Evolutionary conservation across 30 jellyfish, hydroid and myxozoan species (phyloP), one percentile per base, ranked within the genome.

Genomic region (Clytia hemisphaerica): DNA sequence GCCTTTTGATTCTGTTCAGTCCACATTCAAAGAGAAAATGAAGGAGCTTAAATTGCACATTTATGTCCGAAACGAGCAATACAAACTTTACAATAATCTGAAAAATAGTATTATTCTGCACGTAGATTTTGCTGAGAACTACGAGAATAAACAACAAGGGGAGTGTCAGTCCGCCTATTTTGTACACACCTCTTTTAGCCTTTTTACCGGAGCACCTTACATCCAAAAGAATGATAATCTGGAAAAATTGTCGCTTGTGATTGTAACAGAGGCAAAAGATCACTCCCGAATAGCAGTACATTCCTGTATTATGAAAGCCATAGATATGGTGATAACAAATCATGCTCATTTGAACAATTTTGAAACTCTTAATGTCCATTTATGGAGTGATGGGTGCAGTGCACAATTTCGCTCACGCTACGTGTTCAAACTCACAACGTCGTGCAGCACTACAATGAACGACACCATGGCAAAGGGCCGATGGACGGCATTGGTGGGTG

Each of bases 331-430:
- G 40, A 30, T 9, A 37, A 26, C 40, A 30, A 74, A 74, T 33
- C 14, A 37, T 50, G 47, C 37, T n/a, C n/a, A n/a, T n/a, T n/a
- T n/a, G n/a, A n/a, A n/a, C n/a, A n/a, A n/a, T n/a, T n/a, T n/a
- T n/a, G n/a, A n/a, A n/a, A n/a, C n/a, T n/a, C n/a, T n/a, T n/a
- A 74, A 59, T n/a, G 55, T 74, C 16, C 25, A 19, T 44, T 27
- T 58, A 16, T 58, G 55, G 72, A 74, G 86, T 47, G 86, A 74
- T 59, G 86, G 80, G 54, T 31, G 76, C 37, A 55, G 66, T 18
- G 61, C 77, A 28, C 77, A 72, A 47, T 72, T 72, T 38, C 64
- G 79, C 15, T 72, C 79, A 31, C 37, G 69, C 30, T 59, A 29
- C 50, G 86, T 74, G 5, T 74, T 74, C 0, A 9, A 9, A 63